Conservation (phyloP, 1,140 invertebrate genomes). For the Pseudoatta argentina region DNA sequence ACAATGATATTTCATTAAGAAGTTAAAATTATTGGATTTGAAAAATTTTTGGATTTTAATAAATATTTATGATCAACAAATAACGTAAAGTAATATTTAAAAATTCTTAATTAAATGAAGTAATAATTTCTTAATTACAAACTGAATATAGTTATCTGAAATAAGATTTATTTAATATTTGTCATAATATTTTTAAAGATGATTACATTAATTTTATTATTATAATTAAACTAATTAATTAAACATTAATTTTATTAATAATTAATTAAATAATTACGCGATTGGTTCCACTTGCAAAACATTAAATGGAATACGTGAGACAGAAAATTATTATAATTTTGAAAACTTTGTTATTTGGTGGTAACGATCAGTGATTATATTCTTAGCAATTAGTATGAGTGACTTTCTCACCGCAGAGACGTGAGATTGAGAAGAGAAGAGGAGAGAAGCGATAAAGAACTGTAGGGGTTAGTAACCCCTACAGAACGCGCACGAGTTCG, state of each 20-base stretch:
- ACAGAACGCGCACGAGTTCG: constrained; percentile 37
- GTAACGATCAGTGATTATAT: background rate
- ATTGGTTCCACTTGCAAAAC: background rate
- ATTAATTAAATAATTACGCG: background rate
- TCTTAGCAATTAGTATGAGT: constrained; percentile 10
- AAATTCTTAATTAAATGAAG: background rate
- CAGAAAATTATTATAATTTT: background rate
- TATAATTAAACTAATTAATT: no score
- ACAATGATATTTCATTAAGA: background rate
- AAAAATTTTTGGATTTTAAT: background rate
- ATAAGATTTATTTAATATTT: background rate
- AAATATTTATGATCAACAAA: background rate
- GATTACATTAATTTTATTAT: constrained; percentile 3
- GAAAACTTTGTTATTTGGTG: background rate
- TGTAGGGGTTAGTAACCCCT: constrained; percentile 59
- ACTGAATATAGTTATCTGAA: background rate
- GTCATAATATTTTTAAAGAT: background rate
- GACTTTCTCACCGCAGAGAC: constrained; percentile 1
- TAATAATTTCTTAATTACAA: background rate
- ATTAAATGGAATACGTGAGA: background rate
- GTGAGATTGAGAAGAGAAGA: background rate
- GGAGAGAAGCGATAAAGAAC: constrained; percentile 38
- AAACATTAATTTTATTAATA: background rate
- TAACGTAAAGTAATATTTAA: background rate
- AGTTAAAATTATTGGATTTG: background rate